Conservation (phyloP, 2,888 invertebrate species). For the Pristionchus fissidentatus region DNA sequence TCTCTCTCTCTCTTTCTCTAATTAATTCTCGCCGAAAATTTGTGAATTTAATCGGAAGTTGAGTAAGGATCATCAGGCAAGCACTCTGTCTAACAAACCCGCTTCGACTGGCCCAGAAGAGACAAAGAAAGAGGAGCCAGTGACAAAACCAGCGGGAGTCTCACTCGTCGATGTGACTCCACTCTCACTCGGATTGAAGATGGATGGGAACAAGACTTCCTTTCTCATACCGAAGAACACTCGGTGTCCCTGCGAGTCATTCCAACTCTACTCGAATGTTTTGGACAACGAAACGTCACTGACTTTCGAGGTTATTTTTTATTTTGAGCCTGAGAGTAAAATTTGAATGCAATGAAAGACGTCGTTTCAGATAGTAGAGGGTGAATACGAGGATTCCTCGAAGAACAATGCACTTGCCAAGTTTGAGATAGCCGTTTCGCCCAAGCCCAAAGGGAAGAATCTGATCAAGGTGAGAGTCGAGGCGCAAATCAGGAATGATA, state of each 20-base stretch:
- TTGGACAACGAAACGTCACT: not conserved
- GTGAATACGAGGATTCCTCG: not conserved
- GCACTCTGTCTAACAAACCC: not conserved
- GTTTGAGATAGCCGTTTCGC: not conserved
- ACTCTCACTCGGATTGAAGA: not conserved
- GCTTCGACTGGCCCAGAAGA: too few relatives aligned
- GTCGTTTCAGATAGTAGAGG: not conserved
- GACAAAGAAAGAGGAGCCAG: not conserved
- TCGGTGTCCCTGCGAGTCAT: not conserved
- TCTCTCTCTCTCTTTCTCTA: too few relatives aligned
- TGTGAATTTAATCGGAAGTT: not conserved
- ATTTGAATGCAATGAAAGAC: too few relatives aligned
- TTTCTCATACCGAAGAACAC: not conserved
- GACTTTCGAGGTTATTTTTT: not conserved
- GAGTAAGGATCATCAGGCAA: too few relatives aligned
- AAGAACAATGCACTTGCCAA: not conserved
- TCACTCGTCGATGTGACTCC: not conserved
- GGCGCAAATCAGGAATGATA: too few relatives aligned
- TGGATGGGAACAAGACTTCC: not conserved
- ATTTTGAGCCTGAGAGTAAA: not conserved
- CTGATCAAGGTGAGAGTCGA: not conserved
- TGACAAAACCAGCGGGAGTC: not conserved
- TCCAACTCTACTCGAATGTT: not conserved
- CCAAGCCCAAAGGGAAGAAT: not conserved
- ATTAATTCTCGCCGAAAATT: too few relatives aligned